Base-by-base conservation (phyloP, 2,113 vertebrate species). In the Heterotis niloticus region DNA sequence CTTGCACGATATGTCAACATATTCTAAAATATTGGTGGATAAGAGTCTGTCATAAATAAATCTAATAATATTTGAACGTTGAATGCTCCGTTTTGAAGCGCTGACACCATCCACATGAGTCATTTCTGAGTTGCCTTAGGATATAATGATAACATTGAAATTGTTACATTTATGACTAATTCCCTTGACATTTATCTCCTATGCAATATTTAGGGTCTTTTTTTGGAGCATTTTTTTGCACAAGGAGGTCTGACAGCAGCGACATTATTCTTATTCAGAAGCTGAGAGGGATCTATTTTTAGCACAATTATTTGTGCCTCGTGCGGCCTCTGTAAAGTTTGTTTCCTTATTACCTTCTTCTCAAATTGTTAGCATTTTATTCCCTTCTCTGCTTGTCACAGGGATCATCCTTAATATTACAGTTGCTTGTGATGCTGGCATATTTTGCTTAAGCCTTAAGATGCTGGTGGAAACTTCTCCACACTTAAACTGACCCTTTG, bases 361-460 rank as follows among this genome's bases (percentile, higher is more conserved):
- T 84, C 56, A 74, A 83, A 83, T 81, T 79, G 79, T 82, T 87
- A 85, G 80, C 76, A 81, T 78, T 83, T 81, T 82, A 82, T 85
- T 86, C 83, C 83, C 80, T 71, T 87, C 75, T 75, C 10, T 5
- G 26, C 79, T 76, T 79, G 79, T 82, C 87, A 86, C 88, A 88
- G 83, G 82, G 80, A 85, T 85, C 81, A 75, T 80, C 81, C 84
- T 84, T 89, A 89, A 91, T 90, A 85, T 88, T 82, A 83, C 83
- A 84, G 62, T 29, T 75, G 72, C 82, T 85, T 78, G 79, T 80
- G 84, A 83, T 88, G 85, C 83, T 85, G 85, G 84, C 81, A 34
- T 66, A 83, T 73, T 87, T 80, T 79, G 82, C 82, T 74, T 78
- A 81, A 64, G 79, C 34, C 59, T 87, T 85, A 87, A 81, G 80